Percentiles rank a stretch among this genome's conserved stretches.
These are phyloP conservation scores for Hirundichthys speculiger DNA, from an alignment of 2,113 vertebrate species.

Conservation along the genomic window DNA sequence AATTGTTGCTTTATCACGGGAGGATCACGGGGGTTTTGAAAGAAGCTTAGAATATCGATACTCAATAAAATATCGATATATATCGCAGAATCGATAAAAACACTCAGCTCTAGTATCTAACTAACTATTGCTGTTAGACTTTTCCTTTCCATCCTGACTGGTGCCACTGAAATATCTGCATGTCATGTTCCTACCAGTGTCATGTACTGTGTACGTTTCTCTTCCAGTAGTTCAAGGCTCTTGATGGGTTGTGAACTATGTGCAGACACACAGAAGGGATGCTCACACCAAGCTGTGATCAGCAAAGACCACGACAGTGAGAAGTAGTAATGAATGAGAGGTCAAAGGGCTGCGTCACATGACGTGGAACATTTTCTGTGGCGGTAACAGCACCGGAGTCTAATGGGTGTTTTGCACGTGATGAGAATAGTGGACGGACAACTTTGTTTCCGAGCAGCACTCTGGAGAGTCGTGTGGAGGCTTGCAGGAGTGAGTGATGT, in stretches of 20 bases:
- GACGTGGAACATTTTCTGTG: conserved; percentile 36
- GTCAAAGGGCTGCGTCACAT: conserved; percentile 31
- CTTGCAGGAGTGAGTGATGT: conserved; percentile 67
- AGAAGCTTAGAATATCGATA: too few relatives aligned
- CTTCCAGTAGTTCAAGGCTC: not conserved
- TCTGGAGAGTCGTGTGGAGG: conserved; percentile 40
- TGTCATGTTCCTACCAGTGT: not conserved
- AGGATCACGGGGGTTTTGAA: too few relatives aligned
- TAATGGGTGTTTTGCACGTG: conserved; percentile 33
- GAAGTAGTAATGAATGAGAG: conserved; percentile 29
- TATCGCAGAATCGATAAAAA: too few relatives aligned
- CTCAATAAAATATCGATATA: too few relatives aligned
- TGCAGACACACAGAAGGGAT: not conserved
- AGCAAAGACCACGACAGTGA: conserved; percentile 3
- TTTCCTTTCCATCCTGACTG: too few relatives aligned
- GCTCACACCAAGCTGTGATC: conserved; percentile 3
- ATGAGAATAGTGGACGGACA: conserved; percentile 40
- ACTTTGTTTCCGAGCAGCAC: conserved; percentile 40
- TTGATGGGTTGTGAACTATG: not conserved
- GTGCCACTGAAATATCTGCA: too few relatives aligned
- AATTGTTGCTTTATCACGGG: too few relatives aligned
- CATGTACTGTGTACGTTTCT: not conserved
- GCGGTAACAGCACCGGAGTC: conserved; percentile 62
- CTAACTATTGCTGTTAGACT: too few relatives aligned
- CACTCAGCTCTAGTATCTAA: too few relatives aligned